These are phyloP conservation scores for Pogonomyrmex barbatus DNA, from an alignment of 1,140 invertebrate species.

Conservation along the genomic window DNA sequence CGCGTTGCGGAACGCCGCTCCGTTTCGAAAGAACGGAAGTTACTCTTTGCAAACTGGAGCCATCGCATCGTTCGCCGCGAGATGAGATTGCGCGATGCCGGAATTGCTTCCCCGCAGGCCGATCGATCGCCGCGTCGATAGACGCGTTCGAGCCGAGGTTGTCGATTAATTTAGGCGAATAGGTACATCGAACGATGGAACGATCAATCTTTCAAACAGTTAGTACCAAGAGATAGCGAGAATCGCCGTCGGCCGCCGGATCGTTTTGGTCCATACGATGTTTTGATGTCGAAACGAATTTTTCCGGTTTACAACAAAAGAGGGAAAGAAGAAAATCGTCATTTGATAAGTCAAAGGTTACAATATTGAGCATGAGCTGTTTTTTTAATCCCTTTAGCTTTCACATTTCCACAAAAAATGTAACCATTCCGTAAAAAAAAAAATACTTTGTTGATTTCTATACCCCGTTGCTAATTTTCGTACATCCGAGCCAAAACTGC, in stretches of 20 bases:
- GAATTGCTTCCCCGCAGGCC: background rate
- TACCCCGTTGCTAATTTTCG: no score
- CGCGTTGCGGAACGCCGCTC: slow-evolving; percentile 70
- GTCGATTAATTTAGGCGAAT: background rate
- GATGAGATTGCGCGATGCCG: slow-evolving; percentile 59
- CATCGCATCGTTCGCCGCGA: slow-evolving; percentile 23
- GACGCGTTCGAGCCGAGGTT: background rate
- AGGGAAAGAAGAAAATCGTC: background rate
- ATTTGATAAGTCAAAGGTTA: background rate
- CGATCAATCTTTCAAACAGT: background rate
- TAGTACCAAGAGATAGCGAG: background rate
- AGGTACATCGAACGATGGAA: background rate
- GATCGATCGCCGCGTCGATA: slow-evolving; percentile 4
- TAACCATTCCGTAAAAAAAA: background rate
- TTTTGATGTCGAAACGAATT: background rate
- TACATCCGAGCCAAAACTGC: background rate
- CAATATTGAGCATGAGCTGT: background rate
- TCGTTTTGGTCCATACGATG: background rate
- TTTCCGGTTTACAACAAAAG: background rate
- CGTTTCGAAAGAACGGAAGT: slow-evolving; percentile 75
- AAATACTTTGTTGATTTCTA: background rate
- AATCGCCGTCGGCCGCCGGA: slow-evolving; percentile 38
- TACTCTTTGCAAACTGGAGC: slow-evolving; percentile 71
- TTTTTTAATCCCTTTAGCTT: background rate
- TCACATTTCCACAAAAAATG: background rate